Evolutionary conservation across 2,113 vertebrate species (phyloP), one percentile per base, ranked within the genome.

Genomic region (Phycodurus eques): DNA sequence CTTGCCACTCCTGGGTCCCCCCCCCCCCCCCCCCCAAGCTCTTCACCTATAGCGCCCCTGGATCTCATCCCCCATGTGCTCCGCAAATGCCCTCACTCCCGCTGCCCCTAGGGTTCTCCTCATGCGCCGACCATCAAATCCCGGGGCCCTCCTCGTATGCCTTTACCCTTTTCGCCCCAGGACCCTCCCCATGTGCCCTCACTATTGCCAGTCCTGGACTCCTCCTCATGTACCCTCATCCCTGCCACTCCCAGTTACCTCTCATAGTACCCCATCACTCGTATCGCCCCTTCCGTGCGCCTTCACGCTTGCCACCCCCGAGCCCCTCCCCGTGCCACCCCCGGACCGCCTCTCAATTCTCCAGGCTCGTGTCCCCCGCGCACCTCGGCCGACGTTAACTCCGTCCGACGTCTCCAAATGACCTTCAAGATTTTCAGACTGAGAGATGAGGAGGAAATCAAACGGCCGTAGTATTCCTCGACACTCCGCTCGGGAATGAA

Each of bases 401-500:
- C 80, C 77, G 88, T 88, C 68, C 84, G 88, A 86, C 79, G 71
- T 78, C 78, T 78, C 83, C 76, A 82, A 90, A 90, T 85, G 84
- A 85, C 83, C 73, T 88, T 80, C 80, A 83, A 88, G 85, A 88
- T 90, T 90, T 83, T 78, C 85, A 75, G 87, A 87, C 76, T 75
- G 77, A 78, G 7, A 33, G 19, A 65, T 43, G 43, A 46, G 22
- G 19, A 13, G 8, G 33, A 42, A 43, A 44, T 46, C 12, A 44
- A 44, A 42, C 46, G 63, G 8, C 14, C 42, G 39, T 44, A 43
- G 35, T 65, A 20, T 65, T 43, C 31, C 31, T 61, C 31, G 8
- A 61, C 59, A 14, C 31, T 61, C 7, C 31, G 33, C 8, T 35
- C 59, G 8, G 22, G 13, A 61, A 1, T 35, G 35, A 61, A 61